Evolutionary conservation across 2,113 vertebrate species (phyloP).

Genomic region (Ceuthmochares aereus): DNA sequence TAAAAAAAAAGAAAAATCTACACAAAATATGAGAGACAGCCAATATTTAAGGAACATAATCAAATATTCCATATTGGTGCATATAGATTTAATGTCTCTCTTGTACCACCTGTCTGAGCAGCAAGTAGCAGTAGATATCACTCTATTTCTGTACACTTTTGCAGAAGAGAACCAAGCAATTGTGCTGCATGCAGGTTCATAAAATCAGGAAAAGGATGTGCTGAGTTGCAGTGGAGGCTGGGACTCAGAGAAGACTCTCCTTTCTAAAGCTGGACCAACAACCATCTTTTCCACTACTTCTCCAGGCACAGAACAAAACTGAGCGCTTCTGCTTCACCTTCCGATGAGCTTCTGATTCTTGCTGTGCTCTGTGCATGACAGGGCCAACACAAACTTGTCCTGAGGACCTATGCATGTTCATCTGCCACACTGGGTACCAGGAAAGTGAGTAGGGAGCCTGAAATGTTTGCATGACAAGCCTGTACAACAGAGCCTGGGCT

Average conservation of each 20-base stretch:
- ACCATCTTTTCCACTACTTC: background rate
- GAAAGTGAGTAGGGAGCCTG: rapidly evolving
- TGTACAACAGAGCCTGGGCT: background rate
- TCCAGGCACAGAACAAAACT: background rate
- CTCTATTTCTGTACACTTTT: background rate
- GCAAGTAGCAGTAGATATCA: background rate
- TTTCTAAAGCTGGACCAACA: background rate
- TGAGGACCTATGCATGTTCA: background rate
- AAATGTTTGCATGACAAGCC: background rate
- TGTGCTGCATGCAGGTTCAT: rapidly evolving
- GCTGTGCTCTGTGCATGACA: background rate
- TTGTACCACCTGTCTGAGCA: background rate
- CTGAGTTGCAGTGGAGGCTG: background rate
- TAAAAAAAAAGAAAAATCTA: background rate
- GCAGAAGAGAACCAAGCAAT: background rate
- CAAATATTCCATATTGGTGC: background rate
- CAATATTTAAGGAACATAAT: background rate
- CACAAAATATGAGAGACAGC: background rate
- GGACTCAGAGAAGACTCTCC: background rate
- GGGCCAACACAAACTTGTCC: background rate
- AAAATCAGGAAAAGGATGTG: background rate
- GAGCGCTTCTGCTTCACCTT: background rate
- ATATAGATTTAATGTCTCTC: background rate
- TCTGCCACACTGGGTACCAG: background rate
- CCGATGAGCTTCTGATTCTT: background rate